Evolutionary conservation across 2,113 vertebrate genomes (phyloP).

Genomic region (Calyptommatus sinebrachiatus): DNA sequence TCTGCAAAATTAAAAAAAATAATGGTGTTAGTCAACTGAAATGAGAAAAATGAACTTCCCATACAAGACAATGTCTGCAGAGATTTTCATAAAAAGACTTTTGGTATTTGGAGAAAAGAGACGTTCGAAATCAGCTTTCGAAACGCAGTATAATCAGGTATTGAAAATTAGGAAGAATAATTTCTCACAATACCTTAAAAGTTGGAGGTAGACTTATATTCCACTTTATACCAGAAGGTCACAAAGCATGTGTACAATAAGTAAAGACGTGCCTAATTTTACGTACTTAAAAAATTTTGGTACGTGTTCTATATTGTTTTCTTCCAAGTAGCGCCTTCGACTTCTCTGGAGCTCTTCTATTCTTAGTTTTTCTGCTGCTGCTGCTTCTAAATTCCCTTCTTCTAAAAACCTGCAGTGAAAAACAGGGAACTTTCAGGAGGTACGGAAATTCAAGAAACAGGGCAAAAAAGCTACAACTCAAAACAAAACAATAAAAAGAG

Average conservation of each 20-base stretch:
- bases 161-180: too few relatives aligned
- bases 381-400: constrained; percentile 91
- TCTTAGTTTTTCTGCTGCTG: constrained; percentile 88
- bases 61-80: too few relatives aligned
- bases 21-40: neutral
- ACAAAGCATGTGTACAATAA: neutral
- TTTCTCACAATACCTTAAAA: too few relatives aligned
- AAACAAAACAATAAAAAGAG: neutral
- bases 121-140: neutral
- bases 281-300: constrained; percentile 97
- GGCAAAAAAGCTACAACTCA: neutral
- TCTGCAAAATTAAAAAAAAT: constrained; percentile 71
- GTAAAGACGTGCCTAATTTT: neutral
- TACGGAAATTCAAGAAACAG: neutral
- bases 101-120: neutral
- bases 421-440: constrained; percentile 40
- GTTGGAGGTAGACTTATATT: too few relatives aligned
- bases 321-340: constrained; percentile 89
- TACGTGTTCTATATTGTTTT: constrained; percentile 87
- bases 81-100: neutral
- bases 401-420: constrained; percentile 80
- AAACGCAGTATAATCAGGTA: neutral
- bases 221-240: too few relatives aligned
- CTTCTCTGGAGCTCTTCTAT: constrained; percentile 93
- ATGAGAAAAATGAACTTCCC: neutral